Evolutionary conservation across 2,888 invertebrate species (phyloP), one percentile per base, ranked within the genome.

Genomic region (Oegoconia quadripuncta): DNA sequence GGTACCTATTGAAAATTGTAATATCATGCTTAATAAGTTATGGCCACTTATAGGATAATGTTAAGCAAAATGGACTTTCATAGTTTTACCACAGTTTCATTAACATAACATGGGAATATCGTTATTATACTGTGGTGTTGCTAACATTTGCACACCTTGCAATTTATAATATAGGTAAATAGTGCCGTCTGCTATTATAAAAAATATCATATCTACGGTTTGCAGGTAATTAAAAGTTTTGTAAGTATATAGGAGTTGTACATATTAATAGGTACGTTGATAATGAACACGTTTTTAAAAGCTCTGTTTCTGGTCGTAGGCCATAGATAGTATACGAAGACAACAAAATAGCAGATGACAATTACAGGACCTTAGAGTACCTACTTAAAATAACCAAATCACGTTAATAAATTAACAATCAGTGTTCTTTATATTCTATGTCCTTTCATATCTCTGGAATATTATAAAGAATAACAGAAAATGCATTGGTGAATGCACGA

Each of bases 1-100:
- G 69, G 73, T 77, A n/a, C 22, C 13, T 37, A 65, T 67, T 64
- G 63, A 59, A 68, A 34, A 65, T 67, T 64, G 63, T 59, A 68
- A 69, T 61, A 61, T 59, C 64, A 74, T 74, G 69, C 72, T 75
- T 69, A n/a, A n/a, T n/a, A n/a, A n/a, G 68, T 79, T 80, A 80
- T 66, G 64, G 61, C 74, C 71, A 72, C 73, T 64, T 53, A 57
- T 57, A 59, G 65, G 50, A n/a, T 67, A 58, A 62, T 69, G 75
- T 79, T 80, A 82, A 76, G 72, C 73, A 68, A 75, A 62, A 71
- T 75, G 72, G 71, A 74, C 70, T 70, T 63, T 50, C 54, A 47
- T 64, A n/a, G n/a, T n/a, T 33, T 31, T 41, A 38, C 31, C n/a
- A 18, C 33, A 64, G 59, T 64, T 67, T 57, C 64, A 62, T 65